phyloP scores from a whole-genome alignment of 35 echinoderm and acorn worm genomes.

The Nesometra sesokonis region DNA sequence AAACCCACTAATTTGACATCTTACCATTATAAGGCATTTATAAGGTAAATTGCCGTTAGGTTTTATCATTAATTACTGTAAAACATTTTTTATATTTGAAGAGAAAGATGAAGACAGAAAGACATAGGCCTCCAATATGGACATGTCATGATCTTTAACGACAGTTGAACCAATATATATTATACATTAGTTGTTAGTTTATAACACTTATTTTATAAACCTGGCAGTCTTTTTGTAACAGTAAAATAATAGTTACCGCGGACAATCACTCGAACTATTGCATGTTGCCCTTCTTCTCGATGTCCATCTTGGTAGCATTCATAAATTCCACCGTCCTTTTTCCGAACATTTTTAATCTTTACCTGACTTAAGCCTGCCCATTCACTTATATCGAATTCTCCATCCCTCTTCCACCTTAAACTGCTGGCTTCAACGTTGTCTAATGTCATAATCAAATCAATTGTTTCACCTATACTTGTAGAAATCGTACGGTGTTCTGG shows the following conservation, averaged over 20 bases:
- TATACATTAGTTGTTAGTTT: no score
- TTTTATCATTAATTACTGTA: no score
- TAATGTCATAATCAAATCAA: neutral
- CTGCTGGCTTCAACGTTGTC: neutral
- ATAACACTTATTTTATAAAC: neutral
- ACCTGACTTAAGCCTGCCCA: conserved; percentile 9
- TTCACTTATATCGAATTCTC: neutral
- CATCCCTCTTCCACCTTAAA: conserved; percentile 35
- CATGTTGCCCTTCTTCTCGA: conserved; percentile 13
- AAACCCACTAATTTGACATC: no score
- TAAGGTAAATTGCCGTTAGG: no score
- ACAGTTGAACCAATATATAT: neutral
- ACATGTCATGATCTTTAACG: no score
- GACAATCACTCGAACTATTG: conserved; percentile 43
- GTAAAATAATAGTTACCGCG: conserved; percentile 8
- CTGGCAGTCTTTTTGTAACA: neutral
- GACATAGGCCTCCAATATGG: no score
- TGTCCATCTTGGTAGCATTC: conserved; percentile 26
- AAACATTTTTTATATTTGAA: no score
- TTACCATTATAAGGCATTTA: no score
- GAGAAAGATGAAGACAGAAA: no score
- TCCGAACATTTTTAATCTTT: conserved; percentile 7
- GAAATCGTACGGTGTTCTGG: neutral
- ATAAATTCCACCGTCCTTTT: conserved; percentile 45
- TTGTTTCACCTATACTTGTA: neutral